Base-by-base conservation (phyloP, 1,140 invertebrate species). In the Drosophila arawakana region DNA sequence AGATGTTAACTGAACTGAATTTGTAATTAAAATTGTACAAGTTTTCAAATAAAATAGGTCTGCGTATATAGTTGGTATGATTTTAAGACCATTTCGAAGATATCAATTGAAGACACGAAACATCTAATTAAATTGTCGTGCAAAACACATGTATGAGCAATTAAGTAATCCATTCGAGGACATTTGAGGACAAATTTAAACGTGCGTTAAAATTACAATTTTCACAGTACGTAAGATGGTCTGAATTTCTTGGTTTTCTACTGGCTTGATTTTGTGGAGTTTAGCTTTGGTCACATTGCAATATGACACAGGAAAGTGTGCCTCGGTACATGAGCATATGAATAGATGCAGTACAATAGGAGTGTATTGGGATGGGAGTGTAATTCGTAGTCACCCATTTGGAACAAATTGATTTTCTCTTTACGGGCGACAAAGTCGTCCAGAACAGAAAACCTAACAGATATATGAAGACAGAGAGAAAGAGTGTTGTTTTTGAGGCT, bases 321-420 rank as follows among this genome's bases (percentile, higher is more conserved):
- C 41, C 54, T 21, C 3, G 21, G 44, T 34, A 34, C 39, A 43
- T 21, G 57, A 11, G 7, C 41, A 46, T 7, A 35, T 35, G 50
- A 54, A 54, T 54, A 54, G 50, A n/a, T 39, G 30, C 39, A n/a
- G 15, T 68, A 59, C 21, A 70, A 69, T 39, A 39, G 25, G 55
- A 71, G 30, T 46, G 47, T 30, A 69, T 54, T 49, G 49, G 49
- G 69, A 55, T 61, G n/a, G 9, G 8, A 66, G 71, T 34, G 71
- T 34, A 68, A 73, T 77, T 52, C 70, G 73, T 72, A 58, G 70
- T 65, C 81, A 68, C 47, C 63, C 66, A 60, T 57, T 81, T 86
- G 84, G 84, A 89, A 84, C 84, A 73, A 88, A 89, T 89, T 78
- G 84, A 84, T 88, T 88, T 80, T 35, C 41, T 30, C 59, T 80